Evolutionary conservation across 2,888 invertebrate species (phyloP).

Genomic region (Hypselothyrea guttata): DNA sequence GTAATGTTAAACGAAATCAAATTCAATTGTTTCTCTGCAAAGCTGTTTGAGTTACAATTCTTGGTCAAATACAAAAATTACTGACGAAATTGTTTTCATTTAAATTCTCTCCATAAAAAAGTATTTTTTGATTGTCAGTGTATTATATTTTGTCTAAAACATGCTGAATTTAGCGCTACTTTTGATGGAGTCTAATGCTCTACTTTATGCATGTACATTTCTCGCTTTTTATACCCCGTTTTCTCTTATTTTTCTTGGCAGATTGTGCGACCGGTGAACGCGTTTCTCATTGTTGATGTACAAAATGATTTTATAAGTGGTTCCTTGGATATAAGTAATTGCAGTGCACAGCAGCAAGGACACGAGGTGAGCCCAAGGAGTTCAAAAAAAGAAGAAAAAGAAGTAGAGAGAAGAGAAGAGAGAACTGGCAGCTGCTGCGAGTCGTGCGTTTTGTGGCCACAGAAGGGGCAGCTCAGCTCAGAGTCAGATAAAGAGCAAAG

Average conservation of each 20-base stretch:
- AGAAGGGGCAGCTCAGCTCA: conserved; percentile 52
- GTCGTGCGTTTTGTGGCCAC: conserved; percentile 56
- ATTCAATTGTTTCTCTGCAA: too few relatives aligned
- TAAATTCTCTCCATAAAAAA: too few relatives aligned
- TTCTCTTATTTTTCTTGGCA: conserved; percentile 80
- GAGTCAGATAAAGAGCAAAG: too few relatives aligned
- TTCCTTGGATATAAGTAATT: conserved; percentile 95
- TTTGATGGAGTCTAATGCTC: not conserved
- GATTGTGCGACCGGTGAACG: conserved; percentile 93
- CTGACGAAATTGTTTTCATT: too few relatives aligned
- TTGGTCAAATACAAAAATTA: too few relatives aligned
- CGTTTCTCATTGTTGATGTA: conserved; percentile 96
- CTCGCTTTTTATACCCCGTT: conserved; percentile 31
- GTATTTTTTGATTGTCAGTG: too few relatives aligned
- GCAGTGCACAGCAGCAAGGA: conserved; percentile 95
- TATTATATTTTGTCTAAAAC: conserved; percentile 20
- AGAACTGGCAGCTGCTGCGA: conserved; percentile 37
- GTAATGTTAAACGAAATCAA: too few relatives aligned
- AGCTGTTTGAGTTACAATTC: too few relatives aligned
- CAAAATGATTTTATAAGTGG: conserved; percentile 99
- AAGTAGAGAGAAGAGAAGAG: conserved; percentile 4
- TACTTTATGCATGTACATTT: conserved; percentile 8
- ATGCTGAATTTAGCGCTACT: not conserved
- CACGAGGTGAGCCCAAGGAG: conserved; percentile 85
- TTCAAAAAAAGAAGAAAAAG: conserved; percentile 5